Percentiles rank a stretch among this genome's conserved stretches.
Conservation (phyloP, 2,797 vertebrate species). For the Hipposideros larvatus region DNA sequence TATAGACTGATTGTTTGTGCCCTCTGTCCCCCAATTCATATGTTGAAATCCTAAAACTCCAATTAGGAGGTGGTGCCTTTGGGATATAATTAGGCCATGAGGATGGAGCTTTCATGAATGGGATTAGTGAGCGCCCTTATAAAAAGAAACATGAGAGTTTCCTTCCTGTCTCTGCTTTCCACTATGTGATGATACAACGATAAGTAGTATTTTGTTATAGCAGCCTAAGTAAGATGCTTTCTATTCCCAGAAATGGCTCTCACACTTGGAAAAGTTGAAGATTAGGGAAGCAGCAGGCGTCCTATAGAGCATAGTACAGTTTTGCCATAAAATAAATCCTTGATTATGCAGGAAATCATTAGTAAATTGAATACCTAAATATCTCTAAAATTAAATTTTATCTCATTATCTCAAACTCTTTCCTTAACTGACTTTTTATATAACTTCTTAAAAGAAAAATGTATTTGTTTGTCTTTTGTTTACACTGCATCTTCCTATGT, state of each 20-base stretch:
- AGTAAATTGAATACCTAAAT: background rate
- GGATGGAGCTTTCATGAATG: background rate
- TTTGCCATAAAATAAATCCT: background rate
- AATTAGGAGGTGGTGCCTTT: background rate
- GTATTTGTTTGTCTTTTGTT: background rate
- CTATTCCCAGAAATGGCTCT: background rate
- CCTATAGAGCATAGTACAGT: background rate
- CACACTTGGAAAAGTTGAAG: background rate
- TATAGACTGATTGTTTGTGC: background rate
- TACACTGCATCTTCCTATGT: background rate
- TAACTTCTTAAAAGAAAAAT: constrained; percentile 27
- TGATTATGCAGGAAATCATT: background rate
- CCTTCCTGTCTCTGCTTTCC: background rate
- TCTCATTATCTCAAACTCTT: constrained; percentile 26
- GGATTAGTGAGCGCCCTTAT: background rate
- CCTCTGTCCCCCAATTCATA: background rate
- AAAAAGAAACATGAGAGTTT: background rate
- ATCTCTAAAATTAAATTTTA: background rate
- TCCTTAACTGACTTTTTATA: background rate
- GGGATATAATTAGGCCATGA: background rate
- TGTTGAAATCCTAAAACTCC: background rate
- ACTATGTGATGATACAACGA: background rate
- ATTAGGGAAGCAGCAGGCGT: background rate
- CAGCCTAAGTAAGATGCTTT: background rate
- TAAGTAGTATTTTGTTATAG: background rate